A percentile compares a stretch with the other conserved stretches of the same genome.
Conservation (phyloP, 92 coral and sea anemone species). For the Phenganax stokvisi region DNA sequence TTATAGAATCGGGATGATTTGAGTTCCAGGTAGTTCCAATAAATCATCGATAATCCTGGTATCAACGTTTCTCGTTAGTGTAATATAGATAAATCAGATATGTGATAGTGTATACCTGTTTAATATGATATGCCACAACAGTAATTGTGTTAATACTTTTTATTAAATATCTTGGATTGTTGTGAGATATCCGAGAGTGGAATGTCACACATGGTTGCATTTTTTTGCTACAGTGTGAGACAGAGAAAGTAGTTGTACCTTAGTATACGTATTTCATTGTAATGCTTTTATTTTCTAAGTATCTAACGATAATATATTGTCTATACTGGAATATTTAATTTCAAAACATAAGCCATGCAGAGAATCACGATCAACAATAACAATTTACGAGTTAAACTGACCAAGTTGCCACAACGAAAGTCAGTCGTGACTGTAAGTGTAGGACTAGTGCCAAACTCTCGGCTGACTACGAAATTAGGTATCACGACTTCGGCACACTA, state of each 20-base stretch:
- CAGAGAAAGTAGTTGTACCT: background rate
- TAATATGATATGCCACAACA: background rate
- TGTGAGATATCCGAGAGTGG: background rate
- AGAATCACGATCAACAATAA: background rate
- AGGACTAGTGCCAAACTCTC: too few relatives aligned
- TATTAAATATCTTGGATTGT: constrained; percentile 1
- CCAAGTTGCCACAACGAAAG: too few relatives aligned
- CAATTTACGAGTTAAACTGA: background rate
- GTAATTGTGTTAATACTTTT: background rate
- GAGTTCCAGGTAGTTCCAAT: too few relatives aligned
- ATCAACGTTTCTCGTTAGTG: background rate
- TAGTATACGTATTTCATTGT: background rate
- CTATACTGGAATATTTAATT: background rate
- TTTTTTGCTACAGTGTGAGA: background rate
- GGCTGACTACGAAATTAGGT: too few relatives aligned
- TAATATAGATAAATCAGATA: background rate
- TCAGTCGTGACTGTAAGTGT: too few relatives aligned
- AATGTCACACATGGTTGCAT: background rate
- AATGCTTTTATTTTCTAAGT: too few relatives aligned
- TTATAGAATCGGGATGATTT: too few relatives aligned
- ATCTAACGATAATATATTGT: background rate
- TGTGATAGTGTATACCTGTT: background rate
- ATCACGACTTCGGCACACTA: too few relatives aligned
- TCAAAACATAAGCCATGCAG: constrained; percentile 3
- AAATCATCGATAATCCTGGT: too few relatives aligned